phyloP scores from a whole-genome alignment of 1,140 invertebrate species.

The Anastatus disparis region DNA sequence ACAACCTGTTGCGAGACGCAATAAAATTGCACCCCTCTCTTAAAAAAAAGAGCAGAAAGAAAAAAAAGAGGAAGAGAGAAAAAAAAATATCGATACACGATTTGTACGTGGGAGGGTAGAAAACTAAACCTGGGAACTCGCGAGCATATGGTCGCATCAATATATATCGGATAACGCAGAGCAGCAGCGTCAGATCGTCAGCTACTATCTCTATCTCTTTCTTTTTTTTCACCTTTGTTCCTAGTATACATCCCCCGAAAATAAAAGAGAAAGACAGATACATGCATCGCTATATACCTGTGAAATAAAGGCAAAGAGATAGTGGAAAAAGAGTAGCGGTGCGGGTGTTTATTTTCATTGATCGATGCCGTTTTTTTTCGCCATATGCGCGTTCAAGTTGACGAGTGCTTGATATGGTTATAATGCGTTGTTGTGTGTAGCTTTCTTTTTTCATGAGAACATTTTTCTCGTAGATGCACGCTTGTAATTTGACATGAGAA shows the following conservation, averaged over 20 bases:
- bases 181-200: neutral
- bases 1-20: constrained; percentile 35
- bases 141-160: constrained; percentile 25
- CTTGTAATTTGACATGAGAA: constrained; percentile 48
- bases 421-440: constrained; percentile 27
- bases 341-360: neutral
- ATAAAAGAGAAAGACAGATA: neutral
- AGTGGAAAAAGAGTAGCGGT: neutral
- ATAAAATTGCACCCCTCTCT: no score
- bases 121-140: constrained; percentile 20
- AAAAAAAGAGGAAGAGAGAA: neutral
- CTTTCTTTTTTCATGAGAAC: constrained; percentile 48
- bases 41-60: no score
- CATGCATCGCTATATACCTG: no score
- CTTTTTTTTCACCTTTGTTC: constrained; percentile 2
- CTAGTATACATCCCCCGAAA: neutral
- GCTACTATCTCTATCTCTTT: neutral
- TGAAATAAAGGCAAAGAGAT: neutral
- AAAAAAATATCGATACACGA: constrained; percentile 26
- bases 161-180: neutral
- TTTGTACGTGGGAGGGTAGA: constrained; percentile 4
- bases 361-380: constrained; percentile 42
- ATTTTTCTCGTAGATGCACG: constrained; percentile 20
- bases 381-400: constrained; percentile 41
- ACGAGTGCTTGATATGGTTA: no score